A percentile compares a stretch with the other conserved stretches of the same genome.
phyloP scores from a whole-genome alignment of 2,797 vertebrate species.

The Coluber constrictor region DNA sequence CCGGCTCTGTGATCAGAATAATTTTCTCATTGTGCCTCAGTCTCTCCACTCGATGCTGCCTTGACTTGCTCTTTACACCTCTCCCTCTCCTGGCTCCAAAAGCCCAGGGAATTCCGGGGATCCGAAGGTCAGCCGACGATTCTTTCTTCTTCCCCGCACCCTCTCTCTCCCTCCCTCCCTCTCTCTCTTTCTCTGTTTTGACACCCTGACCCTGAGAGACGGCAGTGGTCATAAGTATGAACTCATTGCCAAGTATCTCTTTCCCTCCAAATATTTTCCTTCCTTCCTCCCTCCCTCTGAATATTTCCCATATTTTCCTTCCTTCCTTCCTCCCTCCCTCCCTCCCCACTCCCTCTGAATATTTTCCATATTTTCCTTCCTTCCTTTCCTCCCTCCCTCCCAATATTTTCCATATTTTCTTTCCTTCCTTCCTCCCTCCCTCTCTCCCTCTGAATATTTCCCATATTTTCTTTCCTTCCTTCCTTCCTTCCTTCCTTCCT shows the following conservation, averaged over 20 bases:
- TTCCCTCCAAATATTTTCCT: constrained; percentile 21
- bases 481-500: neutral
- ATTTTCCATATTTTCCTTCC: neutral
- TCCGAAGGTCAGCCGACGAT: neutral
- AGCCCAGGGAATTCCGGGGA: neutral
- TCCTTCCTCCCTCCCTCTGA: neutral
- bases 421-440: neutral
- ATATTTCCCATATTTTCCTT: neutral
- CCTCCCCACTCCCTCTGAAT: neutral
- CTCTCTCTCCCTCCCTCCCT: no score
- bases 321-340: neutral
- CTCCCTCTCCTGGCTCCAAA: neutral
- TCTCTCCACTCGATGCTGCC: neutral
- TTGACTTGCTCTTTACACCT: neutral
- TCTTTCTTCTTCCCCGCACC: rapidly evolving
- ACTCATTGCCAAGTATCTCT: no score
- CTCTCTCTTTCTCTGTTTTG: neutral
- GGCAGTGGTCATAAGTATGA: no score
- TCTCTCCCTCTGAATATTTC: no score
- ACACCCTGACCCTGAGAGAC: neutral
- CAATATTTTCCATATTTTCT: no score
- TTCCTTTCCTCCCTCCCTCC: no score
- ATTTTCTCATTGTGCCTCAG: neutral
- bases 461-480: no score
- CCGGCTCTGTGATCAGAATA: neutral